Conservation (phyloP, 1,140 invertebrate species). For the Diachasma alloeum region DNA sequence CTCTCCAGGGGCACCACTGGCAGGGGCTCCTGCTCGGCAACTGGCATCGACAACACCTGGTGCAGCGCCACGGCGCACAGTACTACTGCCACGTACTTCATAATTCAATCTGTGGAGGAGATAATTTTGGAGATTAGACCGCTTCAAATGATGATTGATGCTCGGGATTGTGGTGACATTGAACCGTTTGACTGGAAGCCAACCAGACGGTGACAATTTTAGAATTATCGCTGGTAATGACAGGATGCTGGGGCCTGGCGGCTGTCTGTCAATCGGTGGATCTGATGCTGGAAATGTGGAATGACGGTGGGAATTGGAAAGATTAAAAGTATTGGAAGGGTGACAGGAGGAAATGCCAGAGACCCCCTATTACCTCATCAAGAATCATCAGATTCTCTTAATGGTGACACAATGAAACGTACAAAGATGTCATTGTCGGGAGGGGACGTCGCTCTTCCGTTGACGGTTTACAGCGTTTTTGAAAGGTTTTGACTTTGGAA, state of each 20-base stretch:
- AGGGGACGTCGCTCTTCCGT: slow-evolving; percentile 34
- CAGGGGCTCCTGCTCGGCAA: slow-evolving; percentile 40
- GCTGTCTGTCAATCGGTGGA: neutral
- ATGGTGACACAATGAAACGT: slow-evolving; percentile 44
- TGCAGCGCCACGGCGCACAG: slow-evolving; percentile 49
- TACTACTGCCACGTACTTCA: slow-evolving; percentile 47
- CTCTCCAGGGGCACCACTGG: slow-evolving; percentile 32
- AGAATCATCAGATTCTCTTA: slow-evolving; percentile 52
- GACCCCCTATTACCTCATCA: slow-evolving; percentile 51
- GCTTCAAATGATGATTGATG: neutral
- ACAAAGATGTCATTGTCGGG: slow-evolving; percentile 23
- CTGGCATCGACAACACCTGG: slow-evolving; percentile 47
- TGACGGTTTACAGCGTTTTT: slow-evolving; percentile 11
- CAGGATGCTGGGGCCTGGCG: neutral
- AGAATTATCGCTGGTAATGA: neutral
- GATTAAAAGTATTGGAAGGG: neutral
- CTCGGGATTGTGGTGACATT: neutral
- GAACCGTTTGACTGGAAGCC: neutral
- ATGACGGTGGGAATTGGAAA: neutral
- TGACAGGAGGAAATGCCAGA: slow-evolving; percentile 42
- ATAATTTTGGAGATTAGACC: neutral
- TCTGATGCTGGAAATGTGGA: neutral
- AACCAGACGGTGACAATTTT: neutral
- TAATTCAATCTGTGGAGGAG: neutral
- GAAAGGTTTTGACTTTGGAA: neutral